Base-by-base conservation (phyloP, 2,113 vertebrate species). In the Cebidichthys violaceus region DNA sequence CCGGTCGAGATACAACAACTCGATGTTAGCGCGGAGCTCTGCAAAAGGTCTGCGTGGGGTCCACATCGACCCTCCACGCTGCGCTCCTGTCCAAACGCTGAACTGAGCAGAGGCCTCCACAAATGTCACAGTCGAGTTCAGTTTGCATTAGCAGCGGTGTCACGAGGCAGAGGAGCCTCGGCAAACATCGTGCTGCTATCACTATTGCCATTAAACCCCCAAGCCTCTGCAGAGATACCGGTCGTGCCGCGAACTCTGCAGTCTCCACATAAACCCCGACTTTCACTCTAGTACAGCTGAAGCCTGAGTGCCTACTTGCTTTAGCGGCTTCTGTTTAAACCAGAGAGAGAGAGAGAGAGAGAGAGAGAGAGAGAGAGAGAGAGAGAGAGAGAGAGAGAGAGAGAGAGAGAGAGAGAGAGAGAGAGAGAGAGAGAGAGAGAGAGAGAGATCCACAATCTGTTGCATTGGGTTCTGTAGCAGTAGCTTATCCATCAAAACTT, bases 101-200 rank as follows among this genome's bases (percentile, higher is more conserved):
- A 80, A 74, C 69, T 77, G 77, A 45, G 59, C 65, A 27, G 62
- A 83, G 77, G 68, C 73, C 70, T 81, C 70, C 65, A 75, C 79
- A 88, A 82, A 90, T 88, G 86, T 85, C 70, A 82, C 69, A 67
- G 61, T 78, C 68, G 27, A 39, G 75, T 85, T 86, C 71, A 81
- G 59, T 90, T 86, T 77, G 75, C 66, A 85, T 89, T 86, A 83
- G 76, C 83, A 70, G 17, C 83, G 62, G 64, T 72, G 81, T 82
- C 75, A 77, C 29, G 24, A 78, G 69, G 79, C 70, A 69, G 70
- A 72, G 22, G 55, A 76, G 76, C 24, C 79, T 87, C 59, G 35
- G 82, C 79, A 90, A 90, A 89, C 86, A 77, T 37, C 57, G 50
- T 64, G 20, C 77, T 45, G 18, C 47, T 70, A 35, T 41, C 72